Base-by-base conservation (phyloP, 2,797 vertebrate genomes). In the Scarus forsteni region DNA sequence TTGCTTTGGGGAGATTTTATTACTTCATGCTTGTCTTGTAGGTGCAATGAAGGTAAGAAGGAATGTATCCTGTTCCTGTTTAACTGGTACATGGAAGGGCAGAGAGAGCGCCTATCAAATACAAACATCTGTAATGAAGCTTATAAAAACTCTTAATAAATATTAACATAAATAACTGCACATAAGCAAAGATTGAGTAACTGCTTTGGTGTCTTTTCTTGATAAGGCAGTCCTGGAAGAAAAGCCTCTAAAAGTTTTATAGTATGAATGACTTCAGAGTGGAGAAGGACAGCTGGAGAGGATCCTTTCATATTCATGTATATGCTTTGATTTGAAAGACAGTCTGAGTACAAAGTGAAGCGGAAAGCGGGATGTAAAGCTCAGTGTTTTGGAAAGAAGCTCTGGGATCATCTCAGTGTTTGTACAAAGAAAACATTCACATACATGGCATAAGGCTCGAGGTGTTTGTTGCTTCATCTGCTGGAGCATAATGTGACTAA, bases 401-500 rank as follows among this genome's bases (percentile, higher is more conserved):
- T 71, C 36, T 50, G 1, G 10, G 12, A 48, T 8, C 16, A 0
- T 18, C 27, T 15, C 61, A 40, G 3, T 52, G 40, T 66, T 45
- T 42, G 52, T 43, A 48, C 40, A 43, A 43, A 66, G 44, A 60
- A 15, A 66, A 27, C 57, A 57, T 39, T 52, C 16, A 13, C 53
- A 1, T 44, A 35, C 35, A 27, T 35, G 45, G 55, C 61, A 71
- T 68, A 50, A 60, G 45, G 35, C 15, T 38, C 15, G 27, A 51
- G 46, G n/a, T 51, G 62, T 49, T 57, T 34, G n/a, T 57, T 7
- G 3, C 42, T 54, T 74, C 71, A 40, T 66, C 48, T 58, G 18
- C 39, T 50, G 39, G 34, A 59, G 19, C 14, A 39, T 72, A 49
- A 58, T 65, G 55, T 65, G 46, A 69, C 16, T 60, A 45, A 49